Conservation (phyloP, 92 coral and sea anemone species). For the Phenganax stokvisi region DNA sequence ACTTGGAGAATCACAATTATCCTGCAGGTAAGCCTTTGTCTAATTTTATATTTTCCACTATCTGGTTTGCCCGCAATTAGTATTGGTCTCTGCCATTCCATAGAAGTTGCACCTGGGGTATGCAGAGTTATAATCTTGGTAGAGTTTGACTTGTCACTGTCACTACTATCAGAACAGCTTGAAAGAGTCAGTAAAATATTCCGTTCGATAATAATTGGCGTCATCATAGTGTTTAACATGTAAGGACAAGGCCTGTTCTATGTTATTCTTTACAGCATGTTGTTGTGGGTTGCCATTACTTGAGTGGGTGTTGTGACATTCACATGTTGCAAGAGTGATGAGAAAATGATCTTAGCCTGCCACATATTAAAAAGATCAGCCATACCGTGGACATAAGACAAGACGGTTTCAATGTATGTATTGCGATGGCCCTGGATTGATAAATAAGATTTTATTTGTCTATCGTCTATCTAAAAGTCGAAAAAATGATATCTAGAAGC, state of each 20-base stretch:
- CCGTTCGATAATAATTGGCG: too few species aligned
- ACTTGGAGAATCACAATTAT: too few species aligned
- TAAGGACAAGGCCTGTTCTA: background rate
- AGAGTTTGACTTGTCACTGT: background rate
- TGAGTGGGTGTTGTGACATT: background rate
- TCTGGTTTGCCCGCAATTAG: constrained; percentile 27
- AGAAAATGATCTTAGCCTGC: background rate
- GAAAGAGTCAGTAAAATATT: background rate
- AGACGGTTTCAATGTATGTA: background rate
- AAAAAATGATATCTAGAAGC: background rate
- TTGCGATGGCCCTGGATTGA: background rate
- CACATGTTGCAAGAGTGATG: background rate
- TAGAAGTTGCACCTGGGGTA: background rate
- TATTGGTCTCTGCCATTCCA: constrained; percentile 20
- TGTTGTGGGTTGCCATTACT: background rate
- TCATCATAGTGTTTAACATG: too few species aligned
- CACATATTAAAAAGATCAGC: background rate
- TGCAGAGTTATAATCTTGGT: background rate
- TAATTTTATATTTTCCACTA: too few species aligned
- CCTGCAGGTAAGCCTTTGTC: too few species aligned
- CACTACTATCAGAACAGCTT: background rate
- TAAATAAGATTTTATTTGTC: background rate
- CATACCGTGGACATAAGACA: background rate
- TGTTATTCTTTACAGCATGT: background rate
- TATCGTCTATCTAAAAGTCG: background rate